Conservation (phyloP, 2,888 invertebrate genomes). For the Eustalomyia histrio region DNA sequence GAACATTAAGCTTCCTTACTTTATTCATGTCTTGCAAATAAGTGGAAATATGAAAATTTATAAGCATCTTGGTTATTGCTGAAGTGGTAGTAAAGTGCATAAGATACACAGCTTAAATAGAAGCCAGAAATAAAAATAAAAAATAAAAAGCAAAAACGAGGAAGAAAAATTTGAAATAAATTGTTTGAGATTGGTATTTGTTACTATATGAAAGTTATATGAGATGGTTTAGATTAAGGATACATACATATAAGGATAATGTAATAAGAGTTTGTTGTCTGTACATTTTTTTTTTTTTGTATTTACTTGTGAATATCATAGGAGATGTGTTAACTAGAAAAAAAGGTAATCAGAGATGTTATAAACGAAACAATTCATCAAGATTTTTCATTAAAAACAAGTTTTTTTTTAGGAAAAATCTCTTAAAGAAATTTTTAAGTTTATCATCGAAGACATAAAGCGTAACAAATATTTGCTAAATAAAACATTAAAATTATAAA, state of each 20-base stretch:
- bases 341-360: not conserved
- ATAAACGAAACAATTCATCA: not conserved
- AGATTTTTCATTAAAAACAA: not conserved
- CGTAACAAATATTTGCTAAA: too few relatives aligned
- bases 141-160: not conserved
- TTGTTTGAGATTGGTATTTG: conserved; percentile 20
- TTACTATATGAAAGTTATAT: conserved; percentile 12
- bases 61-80: not conserved
- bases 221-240: not conserved
- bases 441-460: too few relatives aligned
- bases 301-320: not conserved
- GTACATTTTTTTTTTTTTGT: too few relatives aligned
- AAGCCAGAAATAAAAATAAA: not conserved
- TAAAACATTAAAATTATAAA: too few relatives aligned
- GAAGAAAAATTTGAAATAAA: conserved; percentile 1
- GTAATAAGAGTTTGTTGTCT: conserved; percentile 10
- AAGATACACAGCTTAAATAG: not conserved
- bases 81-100: not conserved
- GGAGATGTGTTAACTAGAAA: not conserved
- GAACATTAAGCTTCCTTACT: not conserved
- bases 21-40: not conserved
- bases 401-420: too few relatives aligned
- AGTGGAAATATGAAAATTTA: conserved; percentile 17
- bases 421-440: too few relatives aligned
- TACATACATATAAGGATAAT: not conserved